Conservation (phyloP, 2,113 vertebrate species). For the Polypterus senegalus region DNA sequence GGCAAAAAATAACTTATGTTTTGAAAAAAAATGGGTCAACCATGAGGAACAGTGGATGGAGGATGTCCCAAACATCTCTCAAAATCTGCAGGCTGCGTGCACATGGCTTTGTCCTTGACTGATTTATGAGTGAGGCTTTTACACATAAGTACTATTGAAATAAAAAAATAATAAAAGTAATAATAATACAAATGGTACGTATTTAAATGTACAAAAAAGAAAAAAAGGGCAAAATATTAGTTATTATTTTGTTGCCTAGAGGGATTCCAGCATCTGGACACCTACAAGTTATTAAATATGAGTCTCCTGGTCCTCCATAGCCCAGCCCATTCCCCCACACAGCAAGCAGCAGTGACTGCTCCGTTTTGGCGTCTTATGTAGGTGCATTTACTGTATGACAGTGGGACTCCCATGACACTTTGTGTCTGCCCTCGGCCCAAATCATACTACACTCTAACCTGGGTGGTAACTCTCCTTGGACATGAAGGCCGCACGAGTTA, state of each 20-base stretch:
- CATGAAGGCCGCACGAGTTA: background rate
- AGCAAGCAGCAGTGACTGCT: background rate
- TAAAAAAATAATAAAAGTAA: background rate
- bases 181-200: background rate
- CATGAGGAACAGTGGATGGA: background rate
- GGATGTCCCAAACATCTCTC: background rate
- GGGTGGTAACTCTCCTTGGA: background rate
- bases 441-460: background rate
- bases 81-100: too few species aligned
- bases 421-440: background rate
- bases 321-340: slow-evolving; percentile 6
- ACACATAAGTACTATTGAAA: background rate
- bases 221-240: background rate
- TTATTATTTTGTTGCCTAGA: background rate
- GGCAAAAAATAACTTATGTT: background rate
- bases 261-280: background rate
- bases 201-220: background rate
- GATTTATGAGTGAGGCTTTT: background rate
- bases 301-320: background rate
- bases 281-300: background rate
- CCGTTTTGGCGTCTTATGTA: background rate
- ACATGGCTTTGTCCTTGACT: too few species aligned
- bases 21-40: background rate
- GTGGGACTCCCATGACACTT: background rate
- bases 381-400: background rate